Conservation (phyloP, 1,140 invertebrate genomes). For the Zaprionus taronus region DNA sequence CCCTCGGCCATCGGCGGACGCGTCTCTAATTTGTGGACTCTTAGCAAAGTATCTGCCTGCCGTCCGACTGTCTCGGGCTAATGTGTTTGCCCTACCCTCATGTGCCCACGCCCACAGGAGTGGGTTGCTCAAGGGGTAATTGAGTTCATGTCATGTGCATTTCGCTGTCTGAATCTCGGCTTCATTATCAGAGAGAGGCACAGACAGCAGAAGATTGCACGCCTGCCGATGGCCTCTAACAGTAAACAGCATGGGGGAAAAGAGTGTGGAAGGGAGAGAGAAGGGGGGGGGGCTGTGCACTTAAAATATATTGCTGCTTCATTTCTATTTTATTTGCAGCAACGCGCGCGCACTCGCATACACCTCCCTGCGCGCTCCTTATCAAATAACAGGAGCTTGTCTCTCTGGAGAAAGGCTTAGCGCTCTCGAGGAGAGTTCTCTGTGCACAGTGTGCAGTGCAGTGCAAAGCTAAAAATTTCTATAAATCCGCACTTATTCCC, state of each 20-base stretch:
- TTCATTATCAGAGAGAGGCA: slow-evolving; percentile 35
- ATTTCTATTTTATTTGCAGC: slow-evolving; percentile 20
- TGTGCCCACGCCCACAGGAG: slow-evolving; percentile 42
- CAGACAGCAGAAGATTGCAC: slow-evolving; percentile 13
- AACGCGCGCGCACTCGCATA: background rate
- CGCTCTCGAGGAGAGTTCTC: background rate
- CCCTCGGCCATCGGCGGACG: slow-evolving; percentile 47
- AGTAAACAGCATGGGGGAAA: background rate
- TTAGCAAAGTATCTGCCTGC: slow-evolving; percentile 48
- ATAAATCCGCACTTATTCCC: slow-evolving; percentile 81
- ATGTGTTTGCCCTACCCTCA: slow-evolving; percentile 35
- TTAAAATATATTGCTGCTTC: slow-evolving; percentile 35
- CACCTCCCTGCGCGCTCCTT: background rate
- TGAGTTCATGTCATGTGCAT: slow-evolving; percentile 72
- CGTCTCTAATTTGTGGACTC: slow-evolving; percentile 77
- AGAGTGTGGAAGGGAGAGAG: background rate
- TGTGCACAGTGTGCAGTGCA: slow-evolving; percentile 17
- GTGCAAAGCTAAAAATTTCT: slow-evolving; percentile 63
- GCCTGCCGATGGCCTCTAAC: slow-evolving; percentile 42
- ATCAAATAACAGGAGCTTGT: slow-evolving; percentile 23
- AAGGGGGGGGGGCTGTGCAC: background rate
- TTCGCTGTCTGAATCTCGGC: slow-evolving; percentile 34
- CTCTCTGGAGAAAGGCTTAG: slow-evolving; percentile 35
- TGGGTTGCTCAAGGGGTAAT: slow-evolving; percentile 41
- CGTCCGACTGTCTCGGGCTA: slow-evolving; percentile 38